These are phyloP conservation scores for Coleophora deauratella DNA, from an alignment of 2,888 invertebrate species.

Conservation along the genomic window DNA sequence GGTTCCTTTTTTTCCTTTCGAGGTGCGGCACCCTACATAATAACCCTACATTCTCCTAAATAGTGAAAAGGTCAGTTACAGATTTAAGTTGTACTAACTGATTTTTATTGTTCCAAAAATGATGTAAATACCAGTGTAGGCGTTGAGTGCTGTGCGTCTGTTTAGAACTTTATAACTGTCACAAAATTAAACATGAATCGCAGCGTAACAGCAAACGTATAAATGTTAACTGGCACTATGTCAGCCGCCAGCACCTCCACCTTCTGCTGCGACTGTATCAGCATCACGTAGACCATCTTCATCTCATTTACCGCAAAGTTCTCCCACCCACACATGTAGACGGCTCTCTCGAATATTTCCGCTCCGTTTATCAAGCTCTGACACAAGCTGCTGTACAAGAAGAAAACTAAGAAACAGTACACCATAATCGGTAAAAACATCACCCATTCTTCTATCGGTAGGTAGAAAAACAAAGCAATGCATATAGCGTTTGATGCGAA, in stretches of 20 bases:
- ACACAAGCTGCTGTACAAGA: conserved; percentile 53
- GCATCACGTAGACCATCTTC: conserved; percentile 39
- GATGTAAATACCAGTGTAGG: too few species aligned
- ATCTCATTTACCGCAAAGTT: conserved; percentile 41
- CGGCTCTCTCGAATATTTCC: conserved; percentile 41
- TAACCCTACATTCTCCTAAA: too few species aligned
- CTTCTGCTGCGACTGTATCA: conserved; percentile 45
- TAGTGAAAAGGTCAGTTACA: too few species aligned
- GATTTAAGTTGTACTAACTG: too few species aligned
- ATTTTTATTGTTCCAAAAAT: too few species aligned
- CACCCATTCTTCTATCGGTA: conserved; percentile 40
- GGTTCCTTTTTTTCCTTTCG: too few species aligned
- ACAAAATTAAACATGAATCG: conserved; percentile 55
- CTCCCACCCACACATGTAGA: conserved; percentile 61
- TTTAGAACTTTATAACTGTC: conserved; percentile 48
- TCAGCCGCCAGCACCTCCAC: conserved; percentile 48
- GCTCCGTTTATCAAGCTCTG: conserved; percentile 49
- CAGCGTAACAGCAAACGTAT: conserved; percentile 50
- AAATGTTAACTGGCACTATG: conserved; percentile 56
- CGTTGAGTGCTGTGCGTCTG: too few species aligned
- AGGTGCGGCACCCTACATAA: too few species aligned
- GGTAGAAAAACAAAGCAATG: conserved; percentile 44
- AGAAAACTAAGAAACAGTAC: conserved; percentile 49
- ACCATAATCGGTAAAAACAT: conserved; percentile 41
- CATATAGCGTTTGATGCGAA: conserved; percentile 48